Base-by-base conservation (phyloP, 2,888 invertebrate species). In the Drosophila limbata region DNA sequence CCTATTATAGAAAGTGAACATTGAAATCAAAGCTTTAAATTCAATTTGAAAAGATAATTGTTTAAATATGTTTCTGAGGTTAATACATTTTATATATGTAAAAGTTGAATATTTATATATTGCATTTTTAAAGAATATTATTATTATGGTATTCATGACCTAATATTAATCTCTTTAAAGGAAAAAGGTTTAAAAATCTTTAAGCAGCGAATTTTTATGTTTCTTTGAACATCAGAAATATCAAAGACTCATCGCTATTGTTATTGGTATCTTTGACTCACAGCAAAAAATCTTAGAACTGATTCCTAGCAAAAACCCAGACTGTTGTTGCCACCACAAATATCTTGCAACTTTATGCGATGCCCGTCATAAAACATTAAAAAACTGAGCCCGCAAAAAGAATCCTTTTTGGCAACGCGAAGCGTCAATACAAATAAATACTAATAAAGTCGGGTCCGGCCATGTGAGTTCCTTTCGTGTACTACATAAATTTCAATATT, bases 401-500 rank as follows among this genome's bases (percentile, higher is more conserved):
- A 33, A 56, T 37, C 13, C 39, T 47, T 69, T 69, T 33, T 61
- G 78, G 45, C 48, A 10, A 19, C 15, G 48, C 48, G 64, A 31
- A 31, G 48, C 63, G 64, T 79, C 76, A 75, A 79, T 77, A 71
- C 77, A 76, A 79, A 77, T 77, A 77, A 77, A 77, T 71, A 77
- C 67, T 77, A 77, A 77, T 77, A 77, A 77, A 77, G 61, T 79
- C 40, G 76, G 79, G 70, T 75, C 79, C 62, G 66, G 48, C 40
- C 48, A 40, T 63, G 25, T 48, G 68, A 55, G 55, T 65, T 44
- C 64, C 79, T 62, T 69, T 72, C 69, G 74, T 72, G 73, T 70
- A 85, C 80, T 82, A 88, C 89, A 85, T 85, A 85, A 85, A 85
- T 88, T 85, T 85, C 73, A 80, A 88, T 88, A 85, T 89, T 85